Conservation (phyloP, 2,797 vertebrate genomes). For the Platyrinchus mystaceus region DNA sequence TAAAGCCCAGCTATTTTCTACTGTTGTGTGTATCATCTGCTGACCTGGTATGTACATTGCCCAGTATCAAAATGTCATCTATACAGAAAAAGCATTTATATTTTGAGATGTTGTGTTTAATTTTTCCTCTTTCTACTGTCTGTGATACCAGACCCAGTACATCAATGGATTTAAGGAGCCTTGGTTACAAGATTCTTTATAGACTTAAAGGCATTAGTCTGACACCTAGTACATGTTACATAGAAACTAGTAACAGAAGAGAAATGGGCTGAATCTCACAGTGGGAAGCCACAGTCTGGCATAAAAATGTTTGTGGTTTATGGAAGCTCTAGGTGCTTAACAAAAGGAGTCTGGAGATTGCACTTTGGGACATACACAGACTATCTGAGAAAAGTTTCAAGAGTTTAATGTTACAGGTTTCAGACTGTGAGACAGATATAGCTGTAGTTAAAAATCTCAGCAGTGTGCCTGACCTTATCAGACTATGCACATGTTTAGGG, state of each 20-base stretch:
- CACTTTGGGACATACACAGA: neutral
- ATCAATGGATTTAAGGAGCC: neutral
- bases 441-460: neutral
- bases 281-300: neutral
- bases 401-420: neutral
- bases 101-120: neutral
- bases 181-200: neutral
- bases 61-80: neutral
- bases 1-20: neutral
- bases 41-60: neutral
- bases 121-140: neutral
- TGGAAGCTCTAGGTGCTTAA: neutral
- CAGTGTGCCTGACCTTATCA: neutral
- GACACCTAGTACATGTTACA: fast-evolving
- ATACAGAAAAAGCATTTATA: neutral
- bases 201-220: neutral
- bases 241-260: neutral
- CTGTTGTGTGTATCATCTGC: neutral
- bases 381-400: neutral
- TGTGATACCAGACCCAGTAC: neutral
- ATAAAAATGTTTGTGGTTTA: neutral
- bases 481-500: neutral
- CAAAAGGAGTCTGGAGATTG: neutral
- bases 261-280: neutral
- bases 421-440: neutral